Base-by-base conservation (phyloP, 2,797 vertebrate species). In the Triplophysa yarkandensis region DNA sequence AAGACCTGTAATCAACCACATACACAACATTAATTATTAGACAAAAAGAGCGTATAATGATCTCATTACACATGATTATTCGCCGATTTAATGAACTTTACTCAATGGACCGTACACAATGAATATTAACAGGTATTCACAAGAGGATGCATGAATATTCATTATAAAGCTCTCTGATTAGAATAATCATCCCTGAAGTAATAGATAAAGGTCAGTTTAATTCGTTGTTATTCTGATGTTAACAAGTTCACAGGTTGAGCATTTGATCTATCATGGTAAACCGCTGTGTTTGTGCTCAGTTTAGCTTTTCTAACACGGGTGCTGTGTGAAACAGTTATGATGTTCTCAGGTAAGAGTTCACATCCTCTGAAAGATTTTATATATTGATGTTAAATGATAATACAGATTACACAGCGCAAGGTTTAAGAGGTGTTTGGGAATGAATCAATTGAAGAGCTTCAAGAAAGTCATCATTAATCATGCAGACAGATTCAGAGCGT, bases 1-100 rank as follows among this genome's bases (percentile, higher is more conserved):
- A 54, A 99, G 84, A 44, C 97, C 98, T 99, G 66, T 39, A 85
- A 80, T 65, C 68, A 77, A 64, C 65, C 36, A 46, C 54, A 68
- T 30, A 25, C 30, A 17, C 16, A 77, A 14, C 25, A 65, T 34
- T 30, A 14, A 66, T 25, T 14, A 25, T 36, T 36, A n/a, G 25
- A 36, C 39, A 27, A 65, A 41, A 10, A 43, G 9, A 57, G 71
- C 25, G 39, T 57, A 32, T 25, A 44, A 34, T 46, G 2, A 57
- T 16, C 28, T 46, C 54, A 64, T 54, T 39, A 36, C 7, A 39
- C 3, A 64, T 55, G 14, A 73, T 54, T 55, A 43, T 64, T 55
- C 48, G 32, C 25, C 30, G 25, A 4, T 73, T 54, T 28, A 28
- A 62, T 55, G 21, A 41, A 28, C 62, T 52, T 55, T n/a, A 2